Evolutionary conservation across 2,113 vertebrate species (phyloP), one percentile per base, ranked within the genome.

Genomic region (Hydrolagus affinis): DNA sequence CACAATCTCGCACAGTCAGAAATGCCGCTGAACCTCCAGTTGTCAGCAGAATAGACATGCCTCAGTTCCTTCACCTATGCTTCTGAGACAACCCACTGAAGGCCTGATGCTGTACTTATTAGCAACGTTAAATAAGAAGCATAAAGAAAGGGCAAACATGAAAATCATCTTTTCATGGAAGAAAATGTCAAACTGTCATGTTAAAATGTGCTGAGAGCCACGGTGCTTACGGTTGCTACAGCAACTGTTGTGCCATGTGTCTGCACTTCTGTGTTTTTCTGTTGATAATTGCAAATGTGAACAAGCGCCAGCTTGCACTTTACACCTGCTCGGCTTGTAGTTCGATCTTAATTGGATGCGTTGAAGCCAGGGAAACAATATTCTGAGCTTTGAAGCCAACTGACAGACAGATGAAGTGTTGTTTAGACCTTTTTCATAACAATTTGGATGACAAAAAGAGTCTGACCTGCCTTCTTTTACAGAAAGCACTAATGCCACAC

Each of bases 211-310:
- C 87, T 85, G 88, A 88, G 88, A 86, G 87, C 89, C 88, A 83
- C 86, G 88, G 89, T 87, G 74, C 1, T 88, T 90, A 78, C 73
- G 19, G 91, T 93, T 93, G 88, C 91, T 90, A 87, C 88, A 90
- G 92, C 85, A 93, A 93, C 90, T 85, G 76, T 87, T 88, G 87
- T 90, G 90, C 90, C 91, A 90, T 89, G 88, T 80, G 89, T 89
- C 88, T 88, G 88, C 88, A 91, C 91, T 89, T 89, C 86, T 60
- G 76, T 88, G 90, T 87, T 89, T 90, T 90, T 90, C 92, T 89
- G 91, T 91, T 92, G 92, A 92, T 94, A 93, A 93, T 91, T 93
- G 89, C 89, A 92, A 91, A 92, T 91, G 90, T 87, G 92, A 93
- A 89, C 91, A 91, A 92, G 91, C 87, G 86, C 89, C 89, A 87